These are phyloP conservation scores for Geopemphigus sp. DNA, from an alignment of 1,140 invertebrate species.

Conservation along the genomic window DNA sequence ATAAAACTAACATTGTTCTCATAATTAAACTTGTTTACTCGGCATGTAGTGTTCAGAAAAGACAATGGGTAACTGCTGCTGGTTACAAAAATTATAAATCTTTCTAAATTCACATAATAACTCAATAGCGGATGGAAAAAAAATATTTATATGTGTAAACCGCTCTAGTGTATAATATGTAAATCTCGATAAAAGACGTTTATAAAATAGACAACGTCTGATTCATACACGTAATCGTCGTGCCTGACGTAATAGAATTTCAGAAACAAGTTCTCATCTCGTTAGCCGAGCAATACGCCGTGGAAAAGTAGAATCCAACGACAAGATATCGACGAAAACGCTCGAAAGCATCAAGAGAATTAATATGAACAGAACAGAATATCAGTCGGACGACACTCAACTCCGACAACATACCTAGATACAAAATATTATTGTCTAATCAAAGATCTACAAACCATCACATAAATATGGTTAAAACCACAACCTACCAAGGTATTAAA, in stretches of 20 bases:
- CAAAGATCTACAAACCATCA: not conserved
- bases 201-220: not conserved
- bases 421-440: conserved; percentile 18
- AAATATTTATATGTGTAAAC: not conserved
- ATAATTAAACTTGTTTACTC: not conserved
- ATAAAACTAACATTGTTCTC: not conserved
- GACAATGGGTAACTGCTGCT: not conserved
- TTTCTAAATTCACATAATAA: too few species aligned
- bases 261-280: not conserved
- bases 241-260: not conserved
- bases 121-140: too few species aligned
- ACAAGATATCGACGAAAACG: not conserved
- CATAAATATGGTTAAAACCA: too few species aligned
- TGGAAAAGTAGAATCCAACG: not conserved
- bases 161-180: too few species aligned
- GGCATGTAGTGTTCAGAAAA: not conserved
- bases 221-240: not conserved
- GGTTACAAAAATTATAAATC: too few species aligned
- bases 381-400: not conserved
- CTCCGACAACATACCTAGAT: conserved; percentile 16
- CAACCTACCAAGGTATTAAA: not conserved
- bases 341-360: not conserved
- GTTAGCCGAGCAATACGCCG: not conserved
- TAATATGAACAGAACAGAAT: not conserved
- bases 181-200: not conserved